Percentiles rank a stretch among this genome's conserved stretches.
These are phyloP conservation scores for Galagoides demidoff DNA, from an alignment of 2,797 vertebrate genomes.

Conservation along the genomic window DNA sequence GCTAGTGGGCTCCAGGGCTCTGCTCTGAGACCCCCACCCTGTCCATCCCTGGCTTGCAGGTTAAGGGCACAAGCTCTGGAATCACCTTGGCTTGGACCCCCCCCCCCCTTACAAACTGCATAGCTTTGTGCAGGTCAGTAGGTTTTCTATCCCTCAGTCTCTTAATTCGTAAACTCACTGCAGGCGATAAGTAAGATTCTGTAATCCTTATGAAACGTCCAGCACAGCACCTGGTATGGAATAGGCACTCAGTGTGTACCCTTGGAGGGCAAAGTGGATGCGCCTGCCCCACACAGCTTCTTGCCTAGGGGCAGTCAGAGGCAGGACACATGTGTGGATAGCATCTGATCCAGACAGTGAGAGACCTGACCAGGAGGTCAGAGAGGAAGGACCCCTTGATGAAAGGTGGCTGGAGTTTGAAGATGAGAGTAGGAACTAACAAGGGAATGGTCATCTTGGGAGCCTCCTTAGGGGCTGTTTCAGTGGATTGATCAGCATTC, in stretches of 20 bases:
- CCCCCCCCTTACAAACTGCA: not conserved
- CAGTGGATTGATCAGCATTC: not conserved
- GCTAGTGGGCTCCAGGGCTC: not conserved
- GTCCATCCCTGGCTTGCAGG: not conserved
- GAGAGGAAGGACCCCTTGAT: not conserved
- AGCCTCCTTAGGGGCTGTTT: not conserved
- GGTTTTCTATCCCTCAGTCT: not conserved
- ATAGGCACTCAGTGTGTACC: rapidly evolving
- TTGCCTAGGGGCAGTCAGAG: no score
- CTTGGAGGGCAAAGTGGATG: not conserved
- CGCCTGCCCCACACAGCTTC: not conserved
- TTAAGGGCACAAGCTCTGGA: not conserved
- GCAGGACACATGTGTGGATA: rapidly evolving
- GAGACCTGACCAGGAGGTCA: not conserved
- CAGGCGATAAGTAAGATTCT: not conserved
- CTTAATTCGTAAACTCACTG: not conserved
- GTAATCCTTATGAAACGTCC: rapidly evolving
- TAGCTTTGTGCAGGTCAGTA: not conserved
- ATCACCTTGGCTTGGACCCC: not conserved
- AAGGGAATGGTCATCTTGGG: not conserved
- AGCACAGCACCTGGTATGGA: rapidly evolving
- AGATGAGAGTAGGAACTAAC: not conserved
- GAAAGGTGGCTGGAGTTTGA: not conserved
- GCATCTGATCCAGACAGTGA: rapidly evolving
- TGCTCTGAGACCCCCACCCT: not conserved